These are phyloP conservation scores for Phyllostomus hastatus DNA, from an alignment of 2,113 vertebrate species.

Conservation along the genomic window DNA sequence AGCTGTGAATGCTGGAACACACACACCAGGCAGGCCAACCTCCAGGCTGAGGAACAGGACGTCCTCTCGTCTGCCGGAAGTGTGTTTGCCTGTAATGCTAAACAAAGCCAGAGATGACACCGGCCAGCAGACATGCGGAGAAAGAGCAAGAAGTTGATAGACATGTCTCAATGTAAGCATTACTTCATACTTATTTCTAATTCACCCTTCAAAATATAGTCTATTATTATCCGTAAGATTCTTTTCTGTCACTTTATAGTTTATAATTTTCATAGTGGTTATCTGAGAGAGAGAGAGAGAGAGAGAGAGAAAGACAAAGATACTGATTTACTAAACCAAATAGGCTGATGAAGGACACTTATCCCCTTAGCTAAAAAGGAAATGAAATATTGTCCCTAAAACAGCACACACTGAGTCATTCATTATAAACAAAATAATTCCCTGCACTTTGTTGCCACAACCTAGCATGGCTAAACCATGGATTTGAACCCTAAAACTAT, in stretches of 20 bases:
- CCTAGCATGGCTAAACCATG: rapidly evolving
- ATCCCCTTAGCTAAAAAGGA: background rate
- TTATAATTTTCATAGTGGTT: background rate
- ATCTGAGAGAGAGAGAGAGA: background rate
- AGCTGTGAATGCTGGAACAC: background rate
- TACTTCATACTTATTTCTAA: background rate
- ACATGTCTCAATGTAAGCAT: background rate
- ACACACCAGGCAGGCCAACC: background rate
- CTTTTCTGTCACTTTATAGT: background rate
- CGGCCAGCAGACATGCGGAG: background rate
- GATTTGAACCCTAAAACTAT: background rate
- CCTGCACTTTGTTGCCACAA: background rate
- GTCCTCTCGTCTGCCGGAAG: background rate
- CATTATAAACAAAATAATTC: background rate
- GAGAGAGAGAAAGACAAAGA: background rate
- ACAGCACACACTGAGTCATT: background rate
- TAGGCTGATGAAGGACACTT: background rate
- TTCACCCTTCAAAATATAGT: background rate
- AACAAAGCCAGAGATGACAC: background rate
- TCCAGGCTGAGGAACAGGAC: background rate
- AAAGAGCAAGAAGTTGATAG: background rate
- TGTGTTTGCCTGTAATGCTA: background rate
- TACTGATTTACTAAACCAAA: background rate
- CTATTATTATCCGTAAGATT: background rate
- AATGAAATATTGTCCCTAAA: background rate